Base-by-base conservation (phyloP, 2,888 invertebrate species). In the Bellardia bayeri region DNA sequence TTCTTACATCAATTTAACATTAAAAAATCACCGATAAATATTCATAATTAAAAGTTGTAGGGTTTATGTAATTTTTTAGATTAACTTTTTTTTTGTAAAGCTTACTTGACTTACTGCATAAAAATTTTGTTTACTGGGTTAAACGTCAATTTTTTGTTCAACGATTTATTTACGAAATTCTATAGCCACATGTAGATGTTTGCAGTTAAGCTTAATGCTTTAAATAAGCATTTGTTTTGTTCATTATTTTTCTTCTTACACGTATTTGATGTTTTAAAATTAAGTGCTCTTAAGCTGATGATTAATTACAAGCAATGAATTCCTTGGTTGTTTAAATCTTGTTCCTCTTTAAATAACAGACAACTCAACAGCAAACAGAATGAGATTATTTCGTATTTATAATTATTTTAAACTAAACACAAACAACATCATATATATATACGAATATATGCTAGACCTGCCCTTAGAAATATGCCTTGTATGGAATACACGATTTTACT, bases 241-340 rank as follows among this genome's bases (percentile, higher is more conserved):
- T 8, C 23, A 16, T 42, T 42, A 37, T 37, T 80, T 42, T 23
- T 58, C 9, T 13, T 49, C 40, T 51, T 16, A 56, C 5, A 51
- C 23, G 16, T 56, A 9, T 56, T 51, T 78, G 40, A 42, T 75
- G 66, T 74, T 74, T 42, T 8, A 61, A 81, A 80, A 69, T 71
- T 75, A 80, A 80, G 68, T 85, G 75, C 37, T 64, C 54, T 54
- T 80, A 85, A 80, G 75, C 69, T 63, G 74, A 74, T 81, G 80
- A 85, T 75, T 85, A 80, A 85, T 81, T 85, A 75, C 80, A 54
- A 56, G 54, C 33, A 75, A 85, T 81, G 56, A 80, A 63, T 80
- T 45, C 54, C 30, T 37, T 23, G 33, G 61, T 74, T 61, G 16
- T 80, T 68, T n/a, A 63, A 69, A 42, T 54, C 80, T n/a, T 69